Evolutionary conservation across 2,113 vertebrate genomes (phyloP).

Genomic region (Anhinga rufa): DNA sequence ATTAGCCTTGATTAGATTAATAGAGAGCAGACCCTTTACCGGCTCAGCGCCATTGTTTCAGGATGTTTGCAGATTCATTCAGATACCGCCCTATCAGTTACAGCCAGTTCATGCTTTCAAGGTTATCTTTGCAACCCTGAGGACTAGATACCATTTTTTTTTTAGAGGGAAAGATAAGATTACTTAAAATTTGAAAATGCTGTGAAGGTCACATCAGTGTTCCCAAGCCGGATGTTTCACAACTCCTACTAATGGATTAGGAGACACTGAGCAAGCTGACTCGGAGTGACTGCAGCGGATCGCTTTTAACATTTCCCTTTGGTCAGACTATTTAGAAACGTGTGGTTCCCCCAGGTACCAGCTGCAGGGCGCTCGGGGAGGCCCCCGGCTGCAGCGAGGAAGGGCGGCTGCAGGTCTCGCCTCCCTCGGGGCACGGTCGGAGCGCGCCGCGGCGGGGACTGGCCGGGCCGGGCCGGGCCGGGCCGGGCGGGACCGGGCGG

Average conservation of each 20-base stretch:
- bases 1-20: background rate
- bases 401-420: background rate
- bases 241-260: background rate
- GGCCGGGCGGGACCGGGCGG: background rate
- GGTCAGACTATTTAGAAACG: background rate
- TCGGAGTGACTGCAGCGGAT: rapidly evolving
- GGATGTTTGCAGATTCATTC: background rate
- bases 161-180: background rate
- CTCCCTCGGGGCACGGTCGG: background rate
- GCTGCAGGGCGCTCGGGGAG: background rate
- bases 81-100: background rate
- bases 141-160: background rate
- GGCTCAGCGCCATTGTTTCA: background rate
- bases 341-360: background rate
- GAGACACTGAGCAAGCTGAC: background rate
- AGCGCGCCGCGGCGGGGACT: too few relatives aligned
- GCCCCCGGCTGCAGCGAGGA: background rate
- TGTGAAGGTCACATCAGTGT: background rate
- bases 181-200: background rate
- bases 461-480: too few relatives aligned
- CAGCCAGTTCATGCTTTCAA: background rate
- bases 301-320: background rate
- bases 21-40: background rate
- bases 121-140: background rate
- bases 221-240: background rate